Evolutionary conservation across 2,888 invertebrate genomes (phyloP).

Genomic region (Pachliopta kotzebuea): DNA sequence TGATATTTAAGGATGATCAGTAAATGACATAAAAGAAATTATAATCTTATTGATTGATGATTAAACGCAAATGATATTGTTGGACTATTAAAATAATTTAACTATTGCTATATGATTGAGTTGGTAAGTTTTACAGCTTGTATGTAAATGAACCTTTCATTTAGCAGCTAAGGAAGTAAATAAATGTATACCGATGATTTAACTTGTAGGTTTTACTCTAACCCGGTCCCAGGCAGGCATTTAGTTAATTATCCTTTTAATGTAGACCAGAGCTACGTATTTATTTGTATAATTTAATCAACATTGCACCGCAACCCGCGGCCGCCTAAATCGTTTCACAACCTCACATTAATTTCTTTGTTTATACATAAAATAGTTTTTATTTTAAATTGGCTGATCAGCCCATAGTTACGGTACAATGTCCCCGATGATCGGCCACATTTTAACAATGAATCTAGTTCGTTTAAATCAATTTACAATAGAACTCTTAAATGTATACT

Average conservation of each 20-base stretch:
- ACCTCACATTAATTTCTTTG: constrained; percentile 52
- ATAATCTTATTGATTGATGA: no score
- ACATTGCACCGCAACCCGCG: constrained; percentile 60
- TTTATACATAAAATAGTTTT: constrained; percentile 63
- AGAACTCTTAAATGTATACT: constrained; percentile 59
- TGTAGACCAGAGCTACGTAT: constrained; percentile 60
- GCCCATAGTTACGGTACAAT: constrained; percentile 56
- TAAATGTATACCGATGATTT: constrained; percentile 44
- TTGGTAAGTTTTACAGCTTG: no score
- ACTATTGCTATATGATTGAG: no score
- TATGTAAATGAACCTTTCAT: no score
- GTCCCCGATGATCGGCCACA: constrained; percentile 56
- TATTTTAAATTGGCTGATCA: constrained; percentile 67
- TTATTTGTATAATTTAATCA: constrained; percentile 59
- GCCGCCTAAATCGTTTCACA: constrained; percentile 69
- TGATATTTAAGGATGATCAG: no score
- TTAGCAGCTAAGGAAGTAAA: neutral
- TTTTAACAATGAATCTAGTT: constrained; percentile 72
- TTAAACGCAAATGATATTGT: no score
- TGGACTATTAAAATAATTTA: no score
- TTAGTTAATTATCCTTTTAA: constrained; percentile 53
- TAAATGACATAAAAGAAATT: no score
- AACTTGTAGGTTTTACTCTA: constrained; percentile 56
- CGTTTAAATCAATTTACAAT: constrained; percentile 63
- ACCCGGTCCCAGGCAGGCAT: constrained; percentile 70